Evolutionary conservation across 2,113 vertebrate genomes (phyloP), one percentile per base, ranked within the genome.

Genomic region (Brachionichthys hirsutus): DNA sequence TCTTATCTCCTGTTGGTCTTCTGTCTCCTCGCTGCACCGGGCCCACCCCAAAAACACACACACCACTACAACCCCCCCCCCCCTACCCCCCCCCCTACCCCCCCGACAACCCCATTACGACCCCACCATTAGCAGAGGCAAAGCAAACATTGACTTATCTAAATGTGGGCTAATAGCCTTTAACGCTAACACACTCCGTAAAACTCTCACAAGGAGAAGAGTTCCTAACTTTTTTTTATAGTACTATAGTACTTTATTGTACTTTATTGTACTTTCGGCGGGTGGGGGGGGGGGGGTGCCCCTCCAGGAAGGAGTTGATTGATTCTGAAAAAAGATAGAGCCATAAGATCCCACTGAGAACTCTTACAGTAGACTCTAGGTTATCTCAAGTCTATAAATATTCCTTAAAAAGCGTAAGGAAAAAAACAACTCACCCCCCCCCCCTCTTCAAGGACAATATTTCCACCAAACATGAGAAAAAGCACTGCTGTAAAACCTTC

Each of bases 91-190:
- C 36, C 61, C 36, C 70, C 74, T 74, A 41, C 34, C 30, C 42
- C 59, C 76, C 77, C 77, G 80, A 78, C 83, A 64, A 58, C 52
- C 66, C 77, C 50, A 56, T 77, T 75, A 78, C 73, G 49, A 43
- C 53, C 70, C 76, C 45, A 35, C 81, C 74, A 80, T 83, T 83
- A 79, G 65, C 54, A 36, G 42, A 70, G 70, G 77, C 77, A 81
- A 81, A 87, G 80, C 87, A 86, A 86, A 89, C 80, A 77, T 65
- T 79, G 84, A 79, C 85, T 83, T 82, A 83, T 79, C 85, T 87
- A 75, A 85, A 81, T 80, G 75, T 66, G 49, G 65, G 65, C 86
- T 82, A 88, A 79, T 76, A 72, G 81, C 54, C 60, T 64, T 62
- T 77, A 72, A 77, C 81, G 70, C 77, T 77, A 82, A 78, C 73